Evolutionary conservation across 2,888 invertebrate genomes (phyloP).

Genomic region (Epirrhoe tristata): DNA sequence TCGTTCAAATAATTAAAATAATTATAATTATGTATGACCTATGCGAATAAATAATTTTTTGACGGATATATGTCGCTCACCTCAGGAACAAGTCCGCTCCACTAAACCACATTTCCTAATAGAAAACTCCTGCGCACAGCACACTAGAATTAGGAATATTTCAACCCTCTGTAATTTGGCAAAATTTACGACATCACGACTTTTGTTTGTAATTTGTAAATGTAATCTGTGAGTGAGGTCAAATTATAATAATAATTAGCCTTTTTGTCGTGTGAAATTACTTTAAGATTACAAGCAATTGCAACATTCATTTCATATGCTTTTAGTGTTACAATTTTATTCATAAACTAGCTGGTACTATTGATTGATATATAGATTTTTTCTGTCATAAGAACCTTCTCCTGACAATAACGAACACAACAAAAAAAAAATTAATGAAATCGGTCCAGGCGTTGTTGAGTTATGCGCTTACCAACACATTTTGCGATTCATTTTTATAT

Average conservation of each 20-base stretch:
- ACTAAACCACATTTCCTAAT: slow-evolving; percentile 81
- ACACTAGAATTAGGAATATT: slow-evolving; percentile 81
- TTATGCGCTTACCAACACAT: too few relatives aligned
- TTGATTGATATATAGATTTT: too few relatives aligned
- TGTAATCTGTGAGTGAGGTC: slow-evolving; percentile 61
- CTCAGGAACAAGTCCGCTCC: slow-evolving; percentile 42
- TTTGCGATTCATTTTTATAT: too few relatives aligned
- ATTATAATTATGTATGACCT: too few relatives aligned
- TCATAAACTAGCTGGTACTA: too few relatives aligned
- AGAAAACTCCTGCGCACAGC: slow-evolving; percentile 79
- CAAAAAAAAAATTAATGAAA: too few relatives aligned
- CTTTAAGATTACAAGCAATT: slow-evolving; percentile 19
- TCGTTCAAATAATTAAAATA: too few relatives aligned
- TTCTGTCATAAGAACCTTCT: too few relatives aligned
- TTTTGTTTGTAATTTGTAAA: slow-evolving; percentile 64
- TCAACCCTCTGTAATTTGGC: slow-evolving; percentile 76
- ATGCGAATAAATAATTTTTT: too few relatives aligned
- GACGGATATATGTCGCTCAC: too few relatives aligned
- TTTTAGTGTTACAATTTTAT: neutral
- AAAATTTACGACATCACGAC: slow-evolving; percentile 73
- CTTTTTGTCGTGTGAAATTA: slow-evolving; percentile 37
- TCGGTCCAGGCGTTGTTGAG: too few relatives aligned
- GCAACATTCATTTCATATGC: slow-evolving; percentile 5
- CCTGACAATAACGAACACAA: too few relatives aligned
- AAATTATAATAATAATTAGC: slow-evolving; percentile 53